Percentiles rank a stretch among this genome's conserved stretches.
These are phyloP conservation scores for Cyclina sinensis DNA, from an alignment of 1,140 invertebrate genomes.

Conservation along the genomic window DNA sequence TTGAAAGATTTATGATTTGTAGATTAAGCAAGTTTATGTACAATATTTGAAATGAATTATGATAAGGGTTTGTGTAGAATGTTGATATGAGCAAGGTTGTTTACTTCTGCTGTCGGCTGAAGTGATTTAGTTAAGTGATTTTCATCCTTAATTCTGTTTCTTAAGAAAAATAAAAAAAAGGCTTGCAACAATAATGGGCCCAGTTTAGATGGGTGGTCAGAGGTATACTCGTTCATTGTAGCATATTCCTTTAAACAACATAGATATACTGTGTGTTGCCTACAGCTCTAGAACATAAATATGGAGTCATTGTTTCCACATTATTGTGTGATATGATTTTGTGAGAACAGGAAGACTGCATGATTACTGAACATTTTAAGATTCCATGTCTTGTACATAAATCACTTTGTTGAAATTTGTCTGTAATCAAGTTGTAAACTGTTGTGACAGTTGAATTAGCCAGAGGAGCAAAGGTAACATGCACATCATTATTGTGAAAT, in stretches of 20 bases:
- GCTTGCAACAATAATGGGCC: background rate
- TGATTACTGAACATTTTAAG: background rate
- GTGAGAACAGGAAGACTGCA: no score
- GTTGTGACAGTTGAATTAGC: background rate
- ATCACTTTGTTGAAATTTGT: background rate
- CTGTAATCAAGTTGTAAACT: background rate
- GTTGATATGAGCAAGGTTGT: no score
- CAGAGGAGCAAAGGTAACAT: background rate
- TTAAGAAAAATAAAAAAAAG: no score
- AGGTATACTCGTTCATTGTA: conserved; percentile 30
- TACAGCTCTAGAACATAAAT: background rate
- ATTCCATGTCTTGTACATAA: background rate
- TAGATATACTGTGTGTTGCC: background rate
- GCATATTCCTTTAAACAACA: background rate
- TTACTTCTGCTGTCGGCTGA: no score
- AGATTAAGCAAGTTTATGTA: no score
- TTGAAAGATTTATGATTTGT: no score
- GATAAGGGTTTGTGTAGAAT: no score
- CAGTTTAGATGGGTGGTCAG: conserved; percentile 60
- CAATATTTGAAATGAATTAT: no score
- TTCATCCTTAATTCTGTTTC: no score
- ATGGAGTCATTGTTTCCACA: background rate
- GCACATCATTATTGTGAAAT: background rate
- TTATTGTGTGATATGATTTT: background rate
- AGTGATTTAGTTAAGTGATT: no score